Conservation (phyloP, 1,140 invertebrate species). For the Phocides pigmalion region DNA sequence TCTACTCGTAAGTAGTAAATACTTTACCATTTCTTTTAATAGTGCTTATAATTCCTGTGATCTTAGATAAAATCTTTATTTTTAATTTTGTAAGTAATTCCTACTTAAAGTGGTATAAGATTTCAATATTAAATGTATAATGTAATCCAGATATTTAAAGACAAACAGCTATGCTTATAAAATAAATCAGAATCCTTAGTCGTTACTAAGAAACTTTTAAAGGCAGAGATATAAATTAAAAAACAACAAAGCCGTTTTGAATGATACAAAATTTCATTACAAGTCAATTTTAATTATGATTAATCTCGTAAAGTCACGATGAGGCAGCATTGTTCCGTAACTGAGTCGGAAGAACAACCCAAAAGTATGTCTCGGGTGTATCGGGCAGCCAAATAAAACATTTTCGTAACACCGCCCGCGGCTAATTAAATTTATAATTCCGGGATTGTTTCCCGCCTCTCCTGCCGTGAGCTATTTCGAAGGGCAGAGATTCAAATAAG, state of each 20-base stretch:
- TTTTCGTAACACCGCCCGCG: conserved; percentile 50
- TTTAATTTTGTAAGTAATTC: no score
- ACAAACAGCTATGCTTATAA: no score
- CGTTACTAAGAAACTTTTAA: no score
- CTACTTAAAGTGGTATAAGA: no score
- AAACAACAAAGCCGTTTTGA: neutral
- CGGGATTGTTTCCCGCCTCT: conserved; percentile 58
- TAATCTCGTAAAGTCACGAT: conserved; percentile 13
- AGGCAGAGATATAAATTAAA: neutral
- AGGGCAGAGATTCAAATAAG: conserved; percentile 48
- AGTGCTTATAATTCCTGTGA: no score
- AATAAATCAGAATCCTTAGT: no score
- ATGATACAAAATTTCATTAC: conserved; percentile 22
- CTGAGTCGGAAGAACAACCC: conserved; percentile 37
- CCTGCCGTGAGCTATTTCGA: conserved; percentile 56
- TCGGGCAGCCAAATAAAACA: conserved; percentile 59
- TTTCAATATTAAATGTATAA: no score
- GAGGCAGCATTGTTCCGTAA: conserved; percentile 28
- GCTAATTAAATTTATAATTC: conserved; percentile 71
- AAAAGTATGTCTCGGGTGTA: conserved; percentile 44
- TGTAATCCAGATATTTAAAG: no score
- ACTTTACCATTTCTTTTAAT: neutral
- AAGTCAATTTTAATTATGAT: conserved; percentile 19
- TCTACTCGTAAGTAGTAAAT: conserved; percentile 8
- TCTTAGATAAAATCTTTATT: no score